Base-by-base conservation (phyloP, 2,113 vertebrate genomes). In the Rhea pennata region DNA sequence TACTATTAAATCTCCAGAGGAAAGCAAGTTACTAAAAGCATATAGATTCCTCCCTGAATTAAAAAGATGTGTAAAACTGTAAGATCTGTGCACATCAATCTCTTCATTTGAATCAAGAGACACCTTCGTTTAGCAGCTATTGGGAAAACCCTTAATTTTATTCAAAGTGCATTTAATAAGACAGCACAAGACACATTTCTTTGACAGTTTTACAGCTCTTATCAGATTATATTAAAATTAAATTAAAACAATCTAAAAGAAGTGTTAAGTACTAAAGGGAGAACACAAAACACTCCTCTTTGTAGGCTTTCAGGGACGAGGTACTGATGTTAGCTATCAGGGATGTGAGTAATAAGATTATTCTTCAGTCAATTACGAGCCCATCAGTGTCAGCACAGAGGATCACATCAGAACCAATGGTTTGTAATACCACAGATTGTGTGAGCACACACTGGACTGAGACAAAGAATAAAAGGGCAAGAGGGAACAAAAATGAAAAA, bases 231-330 rank as follows among this genome's bases (percentile, higher is more conserved):
- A 51, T 91, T 73, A 23, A 95, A 94, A 94, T 96, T 88, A 93
- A 94, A 96, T 94, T 93, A 91, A 96, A 94, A 92, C 92, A 89
- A 87, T 85, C 87, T 80, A 59, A 95, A 87, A 89, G 77, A 76
- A 92, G 62, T 72, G 94, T 95, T 89, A 89, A 93, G 87, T 76
- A 89, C 80, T 82, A 78, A 62, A 14, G 67, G 40, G 71, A 96
- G 91, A 92, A 7, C 40, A 82, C 87, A 93, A 50, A 85, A 36
- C 87, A 24, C 81, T 93, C 48, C 59, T 92, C 92, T 92, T 86
- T 90, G 90, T 66, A 77, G 85, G 91, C 78, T 96, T 73, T 91
- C 84, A 66, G 74, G 71, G 71, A 42, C 6, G n/a, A 84, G 44
- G 85, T 20, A 24, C 33, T 29, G 40, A 39, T 36, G 40, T 56